Evolutionary conservation across 1,140 invertebrate genomes (phyloP), one percentile per base, ranked within the genome.

Genomic region (Drosophila elegans): DNA sequence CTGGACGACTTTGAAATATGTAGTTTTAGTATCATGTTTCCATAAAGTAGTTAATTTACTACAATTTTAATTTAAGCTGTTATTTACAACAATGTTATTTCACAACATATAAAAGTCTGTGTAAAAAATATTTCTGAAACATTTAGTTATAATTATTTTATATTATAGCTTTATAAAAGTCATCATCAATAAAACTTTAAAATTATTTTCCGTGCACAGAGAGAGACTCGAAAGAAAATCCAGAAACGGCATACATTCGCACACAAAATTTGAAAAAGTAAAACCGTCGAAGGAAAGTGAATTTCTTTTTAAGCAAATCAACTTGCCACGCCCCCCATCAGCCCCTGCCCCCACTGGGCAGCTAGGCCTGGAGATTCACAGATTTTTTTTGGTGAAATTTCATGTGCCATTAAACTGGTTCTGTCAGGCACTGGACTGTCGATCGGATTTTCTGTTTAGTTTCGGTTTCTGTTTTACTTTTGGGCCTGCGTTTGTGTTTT

Each of bases 231-330:
- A 76, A 74, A 12, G 16, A 21, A 38, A 29, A 46, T 38, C 45
- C 36, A 71, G 21, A 54, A 57, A 48, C 34, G 44, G 45, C 66
- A 76, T 52, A 49, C 16, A 60, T 55, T 61, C 32, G 54, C 59
- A 74, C 57, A 74, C 46, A 67, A 55, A 71, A 60, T 83, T 74
- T 79, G 80, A 78, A 78, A 78, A 78, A 56, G 74, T 67, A 80
- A 76, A 76, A 72, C 52, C 52, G 62, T 55, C 77, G 59, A 88
- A 88, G 83, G 84, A 88, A 88, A 88, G 83, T 88, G 83, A 88
- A 88, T 88, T 88, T 88, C 84, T 88, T 88, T 86, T 75, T 89
- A 88, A 88, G 84, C 83, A 88, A 88, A 89, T 89, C 83, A 89
- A 84, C 84, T 78, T 83, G 83, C 84, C 73, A 82, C 76, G 71